A percentile compares a stretch with the other conserved stretches of the same genome.
Conservation (phyloP, 2,888 invertebrate species). For the Watsonalla binaria region DNA sequence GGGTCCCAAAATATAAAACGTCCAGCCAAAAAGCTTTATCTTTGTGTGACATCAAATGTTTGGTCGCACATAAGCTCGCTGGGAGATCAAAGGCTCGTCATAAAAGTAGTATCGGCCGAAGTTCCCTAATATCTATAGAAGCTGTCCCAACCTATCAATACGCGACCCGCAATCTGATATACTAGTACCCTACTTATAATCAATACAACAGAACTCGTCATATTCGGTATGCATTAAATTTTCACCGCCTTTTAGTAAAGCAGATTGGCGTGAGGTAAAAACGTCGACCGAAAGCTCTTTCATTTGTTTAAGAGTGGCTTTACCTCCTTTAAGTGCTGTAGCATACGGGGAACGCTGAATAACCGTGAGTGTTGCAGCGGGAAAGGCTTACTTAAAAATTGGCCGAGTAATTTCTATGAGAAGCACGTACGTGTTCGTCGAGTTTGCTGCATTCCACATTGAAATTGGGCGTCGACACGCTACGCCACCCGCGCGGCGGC, state of each 20-base stretch:
- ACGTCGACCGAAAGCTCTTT: slow-evolving; percentile 63
- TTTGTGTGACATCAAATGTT: not conserved
- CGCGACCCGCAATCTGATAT: slow-evolving; percentile 20
- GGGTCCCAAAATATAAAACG: not conserved
- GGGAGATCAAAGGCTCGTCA: not conserved
- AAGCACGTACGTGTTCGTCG: slow-evolving; percentile 59
- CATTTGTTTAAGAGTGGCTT: slow-evolving; percentile 73
- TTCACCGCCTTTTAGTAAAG: slow-evolving; percentile 66
- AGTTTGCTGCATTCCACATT: slow-evolving; percentile 57
- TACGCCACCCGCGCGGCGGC: slow-evolving; percentile 18
- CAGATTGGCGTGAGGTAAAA: slow-evolving; percentile 58
- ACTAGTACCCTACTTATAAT: slow-evolving; percentile 16
- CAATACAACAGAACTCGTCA: slow-evolving; percentile 30
- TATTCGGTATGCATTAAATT: slow-evolving; percentile 62
- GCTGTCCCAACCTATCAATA: slow-evolving; percentile 12
- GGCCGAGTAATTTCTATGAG: slow-evolving; percentile 69
- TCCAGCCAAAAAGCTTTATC: not conserved
- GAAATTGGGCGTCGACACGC: slow-evolving; percentile 41
- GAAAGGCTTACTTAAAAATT: slow-evolving; percentile 73
- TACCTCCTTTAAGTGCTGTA: slow-evolving; percentile 67
- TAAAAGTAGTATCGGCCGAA: not conserved
- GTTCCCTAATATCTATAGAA: not conserved
- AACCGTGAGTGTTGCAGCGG: slow-evolving; percentile 69
- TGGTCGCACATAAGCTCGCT: not conserved
- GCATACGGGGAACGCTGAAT: slow-evolving; percentile 62